Base-by-base conservation (phyloP, 2,888 invertebrate species). In the Ectemnius lituratus region DNA sequence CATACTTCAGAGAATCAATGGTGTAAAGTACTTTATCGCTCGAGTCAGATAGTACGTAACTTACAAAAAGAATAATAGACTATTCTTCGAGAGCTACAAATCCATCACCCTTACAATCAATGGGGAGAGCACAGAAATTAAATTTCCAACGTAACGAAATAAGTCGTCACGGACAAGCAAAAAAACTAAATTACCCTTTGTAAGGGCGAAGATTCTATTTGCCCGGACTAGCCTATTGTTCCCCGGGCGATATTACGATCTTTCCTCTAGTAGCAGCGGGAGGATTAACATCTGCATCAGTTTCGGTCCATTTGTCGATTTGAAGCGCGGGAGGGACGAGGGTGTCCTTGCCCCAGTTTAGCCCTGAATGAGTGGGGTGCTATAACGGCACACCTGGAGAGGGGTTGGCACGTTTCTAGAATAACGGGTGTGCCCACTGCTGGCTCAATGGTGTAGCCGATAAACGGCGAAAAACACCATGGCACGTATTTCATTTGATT, bases 311-410 rank as follows among this genome's bases (percentile, higher is more conserved):
- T 82, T 83, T 77, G 75, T 77, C 79, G 75, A 67, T 66, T 62
- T 58, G 62, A 57, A 73, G 70, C 67, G 58, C 59, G 62, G 57
- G 27, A 61, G 60, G 69, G 60, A 69, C 47, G 76, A 79, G 79
- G 78, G 70, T 85, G 87, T 87, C 88, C 88, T 88, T 88, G 88
- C 80, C 85, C 89, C 79, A 87, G 83, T 86, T 88, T 83, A 68
- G 71, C 76, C 80, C 71, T 28, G 65, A 70, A 64, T 45, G 59
- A 60, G 71, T 45, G 57, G 45, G 62, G 71, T 47, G 37, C 6
- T 8, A 71, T 62, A 57, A 14, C 60, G 61, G 18, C 18, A 69
- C 75, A 73, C 71, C 73, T 72, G 78, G 80, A 62, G 80, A 62
- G 72, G 71, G 70, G 68, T 68, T 69, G 47, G 62, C 62, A 65